Conservation (phyloP, 2,113 vertebrate genomes). For the Rhinolophus sinicus region DNA sequence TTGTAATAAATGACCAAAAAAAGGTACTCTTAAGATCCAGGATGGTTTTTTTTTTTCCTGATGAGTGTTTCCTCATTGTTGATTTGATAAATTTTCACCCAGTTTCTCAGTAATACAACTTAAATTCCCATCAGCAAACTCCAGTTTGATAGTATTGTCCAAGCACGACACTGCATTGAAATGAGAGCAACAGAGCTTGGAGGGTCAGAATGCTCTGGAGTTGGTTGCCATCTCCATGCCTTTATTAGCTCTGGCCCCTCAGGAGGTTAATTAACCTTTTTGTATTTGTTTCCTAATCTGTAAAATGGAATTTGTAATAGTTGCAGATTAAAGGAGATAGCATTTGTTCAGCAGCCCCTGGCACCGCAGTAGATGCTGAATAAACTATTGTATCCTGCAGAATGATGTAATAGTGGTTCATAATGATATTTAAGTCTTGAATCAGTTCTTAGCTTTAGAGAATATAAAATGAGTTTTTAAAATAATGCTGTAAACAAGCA, state of each 20-base stretch:
- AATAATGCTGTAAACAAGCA: neutral
- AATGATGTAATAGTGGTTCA: neutral
- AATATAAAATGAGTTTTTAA: neutral
- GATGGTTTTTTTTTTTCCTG: neutral
- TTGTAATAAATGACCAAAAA: neutral
- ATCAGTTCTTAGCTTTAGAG: neutral
- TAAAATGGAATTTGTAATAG: neutral
- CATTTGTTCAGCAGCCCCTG: neutral
- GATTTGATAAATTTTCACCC: neutral
- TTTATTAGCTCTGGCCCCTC: neutral
- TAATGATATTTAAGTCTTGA: neutral
- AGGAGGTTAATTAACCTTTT: neutral
- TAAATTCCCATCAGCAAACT: neutral
- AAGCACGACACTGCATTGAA: neutral
- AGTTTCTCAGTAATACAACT: neutral
- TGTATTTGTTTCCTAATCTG: neutral
- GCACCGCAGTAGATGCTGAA: neutral
- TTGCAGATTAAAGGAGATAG: neutral
- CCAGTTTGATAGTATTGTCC: neutral
- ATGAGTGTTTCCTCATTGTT: neutral
- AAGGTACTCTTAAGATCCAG: neutral
- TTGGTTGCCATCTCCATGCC: neutral
- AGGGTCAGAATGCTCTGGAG: neutral
- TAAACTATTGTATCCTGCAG: neutral
- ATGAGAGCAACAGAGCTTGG: neutral